Conservation (phyloP, 2,797 vertebrate genomes). For the Enteromius afrohamiltoni region DNA sequence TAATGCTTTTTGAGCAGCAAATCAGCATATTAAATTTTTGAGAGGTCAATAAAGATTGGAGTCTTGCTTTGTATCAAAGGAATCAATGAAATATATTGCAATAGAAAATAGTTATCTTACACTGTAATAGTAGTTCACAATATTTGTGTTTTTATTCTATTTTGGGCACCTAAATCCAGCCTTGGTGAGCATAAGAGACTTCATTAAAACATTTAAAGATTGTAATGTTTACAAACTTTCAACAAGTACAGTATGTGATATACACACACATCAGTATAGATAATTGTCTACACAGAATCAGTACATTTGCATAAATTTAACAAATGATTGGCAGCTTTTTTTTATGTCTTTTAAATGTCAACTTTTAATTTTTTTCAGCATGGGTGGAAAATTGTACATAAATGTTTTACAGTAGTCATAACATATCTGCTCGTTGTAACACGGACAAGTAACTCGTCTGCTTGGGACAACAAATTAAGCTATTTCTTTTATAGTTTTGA, state of each 20-base stretch:
- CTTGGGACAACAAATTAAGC: slow-evolving; percentile 9
- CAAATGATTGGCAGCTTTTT: neutral
- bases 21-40: neutral
- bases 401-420: slow-evolving; percentile 19
- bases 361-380: slow-evolving; percentile 3
- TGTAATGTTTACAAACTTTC: neutral
- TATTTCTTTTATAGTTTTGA: neutral
- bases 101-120: neutral
- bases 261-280: neutral
- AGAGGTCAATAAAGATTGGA: neutral
- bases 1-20: neutral
- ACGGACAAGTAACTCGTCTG: neutral
- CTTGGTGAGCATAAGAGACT: neutral
- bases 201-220: neutral
- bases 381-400: slow-evolving; percentile 8
- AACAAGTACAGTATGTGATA: neutral
- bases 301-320: neutral
- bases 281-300: neutral
- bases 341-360: neutral
- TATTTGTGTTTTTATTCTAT: neutral
- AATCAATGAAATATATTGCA: neutral
- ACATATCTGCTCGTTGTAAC: slow-evolving; percentile 10
- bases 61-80: neutral
- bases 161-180: neutral
- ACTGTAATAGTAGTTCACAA: neutral